phyloP scores from a whole-genome alignment of 2,888 invertebrate genomes.

The Perithous albicinctus region DNA sequence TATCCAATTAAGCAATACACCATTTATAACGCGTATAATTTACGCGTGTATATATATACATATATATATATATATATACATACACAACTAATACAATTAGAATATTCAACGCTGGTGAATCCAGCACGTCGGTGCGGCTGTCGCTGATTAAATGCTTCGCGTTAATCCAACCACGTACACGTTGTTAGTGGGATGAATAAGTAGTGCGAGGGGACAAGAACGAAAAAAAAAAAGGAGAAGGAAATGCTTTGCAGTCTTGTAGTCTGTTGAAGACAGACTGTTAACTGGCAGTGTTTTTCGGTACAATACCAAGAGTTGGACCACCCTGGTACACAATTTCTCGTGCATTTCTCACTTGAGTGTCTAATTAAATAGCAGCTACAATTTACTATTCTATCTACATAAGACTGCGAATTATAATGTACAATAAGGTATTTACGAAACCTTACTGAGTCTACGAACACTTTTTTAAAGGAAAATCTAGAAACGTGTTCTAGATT shows the following conservation, averaged over 20 bases:
- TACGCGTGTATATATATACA: too few species aligned
- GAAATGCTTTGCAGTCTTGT: conserved; percentile 8
- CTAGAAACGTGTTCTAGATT: too few species aligned
- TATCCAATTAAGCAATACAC: conserved; percentile 46
- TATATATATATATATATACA: conserved; percentile 18
- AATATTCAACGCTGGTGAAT: conserved; percentile 44
- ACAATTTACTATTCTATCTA: conserved; percentile 21
- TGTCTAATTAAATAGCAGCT: conserved; percentile 49
- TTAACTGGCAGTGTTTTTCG: conserved; percentile 5
- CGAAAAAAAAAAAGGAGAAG: conserved; percentile 3
- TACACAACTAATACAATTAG: conserved; percentile 50
- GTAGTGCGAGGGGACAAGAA: conserved; percentile 23
- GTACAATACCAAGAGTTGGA: conserved; percentile 40
- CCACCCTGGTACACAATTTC: background rate
- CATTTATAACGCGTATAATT: conserved; percentile 35
- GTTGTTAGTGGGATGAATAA: conserved; percentile 47
- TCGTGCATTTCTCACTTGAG: conserved; percentile 24
- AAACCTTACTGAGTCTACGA: background rate
- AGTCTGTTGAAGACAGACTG: conserved; percentile 52
- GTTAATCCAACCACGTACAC: conserved; percentile 43
- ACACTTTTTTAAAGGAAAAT: too few species aligned
- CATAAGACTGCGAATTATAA: conserved; percentile 2
- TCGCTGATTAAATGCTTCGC: conserved; percentile 60
- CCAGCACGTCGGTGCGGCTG: conserved; percentile 19
- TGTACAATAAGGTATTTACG: background rate